Base-by-base conservation (phyloP, 2,888 invertebrate species). In the Odiellus spinosus region DNA sequence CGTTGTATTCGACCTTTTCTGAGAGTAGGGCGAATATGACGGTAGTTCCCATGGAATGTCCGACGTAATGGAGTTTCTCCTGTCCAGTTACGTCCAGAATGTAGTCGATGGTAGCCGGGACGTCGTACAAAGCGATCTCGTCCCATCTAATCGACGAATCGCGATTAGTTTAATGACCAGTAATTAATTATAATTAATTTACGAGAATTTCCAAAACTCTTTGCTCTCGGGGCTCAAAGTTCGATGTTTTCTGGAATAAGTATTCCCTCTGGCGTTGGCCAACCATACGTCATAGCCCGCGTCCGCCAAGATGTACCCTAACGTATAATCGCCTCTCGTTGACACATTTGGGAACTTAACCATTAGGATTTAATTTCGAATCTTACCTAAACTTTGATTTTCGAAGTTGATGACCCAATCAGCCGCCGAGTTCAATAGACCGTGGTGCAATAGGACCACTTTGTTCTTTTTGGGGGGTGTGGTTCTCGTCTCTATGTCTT, bases 281-380 rank as follows among this genome's bases (percentile, higher is more conserved):
- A 71, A 50, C 70, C 70, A 71, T 17, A 71, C 71, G 55, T 71
- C 71, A 49, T 62, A 69, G 0, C 71, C 71, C 18, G 38, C 38
- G 18, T 38, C 38, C 15, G 38, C 38, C 14, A 38, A 38, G 38
- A 38, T 14, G 18, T 38, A 38, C 10, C 38, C 38, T 38, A 12
- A n/a, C n/a, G n/a, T n/a, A n/a, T n/a, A n/a, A n/a, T n/a, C n/a
- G n/a, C n/a, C n/a, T n/a, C n/a, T n/a, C n/a, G n/a, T n/a, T n/a
- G n/a, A n/a, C n/a, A n/a, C n/a, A n/a, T n/a, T n/a, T n/a, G n/a
- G n/a, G n/a, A 26, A 26, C 8, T 26, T 26, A 26, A 26, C n/a
- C n/a, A n/a, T 26, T 26, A 26, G 26, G 26, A 26, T 26, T 26
- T 6, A 26, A n/a, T n/a, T n/a, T n/a, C n/a, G n/a, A n/a, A 17